These are phyloP conservation scores for Sebastes reedi DNA, from an alignment of 2,797 vertebrate genomes.

Conservation along the genomic window DNA sequence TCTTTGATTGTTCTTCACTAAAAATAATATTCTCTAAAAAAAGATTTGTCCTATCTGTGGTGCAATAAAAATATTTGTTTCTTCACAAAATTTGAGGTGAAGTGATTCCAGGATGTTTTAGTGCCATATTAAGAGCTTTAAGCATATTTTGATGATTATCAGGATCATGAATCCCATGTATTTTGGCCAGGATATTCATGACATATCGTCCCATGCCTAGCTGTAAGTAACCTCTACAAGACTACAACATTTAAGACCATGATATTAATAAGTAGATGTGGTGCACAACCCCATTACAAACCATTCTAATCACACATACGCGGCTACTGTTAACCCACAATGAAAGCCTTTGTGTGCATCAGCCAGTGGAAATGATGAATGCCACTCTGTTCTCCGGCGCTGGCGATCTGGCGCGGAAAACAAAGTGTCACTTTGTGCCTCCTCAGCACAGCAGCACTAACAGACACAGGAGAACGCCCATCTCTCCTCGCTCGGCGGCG, in stretches of 20 bases:
- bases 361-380: slow-evolving; percentile 77
- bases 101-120: too few relatives aligned
- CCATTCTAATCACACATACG: slow-evolving; percentile 55
- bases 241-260: slow-evolving; percentile 2
- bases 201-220: too few relatives aligned
- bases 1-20: too few relatives aligned
- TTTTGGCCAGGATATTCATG: too few relatives aligned
- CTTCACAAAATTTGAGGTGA: neutral
- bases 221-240: neutral
- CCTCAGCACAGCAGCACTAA: slow-evolving; percentile 73
- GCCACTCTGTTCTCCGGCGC: slow-evolving; percentile 80
- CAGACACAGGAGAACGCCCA: slow-evolving; percentile 65
- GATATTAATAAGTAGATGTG: slow-evolving; percentile 19
- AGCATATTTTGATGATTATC: too few relatives aligned
- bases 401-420: slow-evolving; percentile 71
- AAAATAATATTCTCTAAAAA: neutral
- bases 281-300: slow-evolving; percentile 27
- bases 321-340: slow-evolving; percentile 72
- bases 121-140: neutral
- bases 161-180: too few relatives aligned
- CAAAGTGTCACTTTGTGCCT: slow-evolving; percentile 84
- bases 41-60: neutral
- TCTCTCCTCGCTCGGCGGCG: slow-evolving; percentile 46
- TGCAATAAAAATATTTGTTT: neutral
- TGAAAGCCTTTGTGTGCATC: slow-evolving; percentile 74